Base-by-base conservation (phyloP, 2,888 invertebrate species). In the Eugnorisma glareosa region DNA sequence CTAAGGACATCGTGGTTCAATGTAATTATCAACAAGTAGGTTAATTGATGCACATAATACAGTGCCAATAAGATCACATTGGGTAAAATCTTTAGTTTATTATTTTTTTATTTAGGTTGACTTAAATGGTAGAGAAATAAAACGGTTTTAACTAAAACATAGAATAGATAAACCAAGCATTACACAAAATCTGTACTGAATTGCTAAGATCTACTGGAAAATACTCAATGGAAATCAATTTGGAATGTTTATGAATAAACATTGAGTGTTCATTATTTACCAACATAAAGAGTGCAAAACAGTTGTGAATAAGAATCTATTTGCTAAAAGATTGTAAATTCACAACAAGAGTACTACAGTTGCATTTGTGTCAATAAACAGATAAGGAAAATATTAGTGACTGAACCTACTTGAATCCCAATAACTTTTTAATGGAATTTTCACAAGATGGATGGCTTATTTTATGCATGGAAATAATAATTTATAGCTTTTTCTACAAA, bases 1-100 rank as follows among this genome's bases (percentile, higher is more conserved):
- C 57, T 64, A 64, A 73, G 70, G 69, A 74, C 43, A 73, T 79
- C 59, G 51, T 83, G 37, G 66, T 68, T 66, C 13, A 77, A 48
- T 51, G 35, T 51, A n/a, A 45, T 51, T 63, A 45, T 82, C 18
- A 61, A 45, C 0, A 78, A 48, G 68, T 77, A 64, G 54, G 67
- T 78, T 69, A 40, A 61, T 70, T 78, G 15, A 35, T 73, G 68
- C 67, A 82, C 63, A 43, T 66, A 68, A 54, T 73, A 74, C 35
- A 66, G 7, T 37, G 40, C 31, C 15, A 70, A 77, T 45, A 11
- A 51, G 43, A 59, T 31, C 37, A 68, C 48, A 51, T 48, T 67
- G 57, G 21, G 28, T 35, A 40, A 21, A 15, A 13, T 18, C 24
- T 18, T 40, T 69, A 69, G 0, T 35, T 35, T 28, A 48, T 59